Base-by-base conservation (phyloP, 2,888 invertebrate genomes). In the Lasioglossum malachurum region DNA sequence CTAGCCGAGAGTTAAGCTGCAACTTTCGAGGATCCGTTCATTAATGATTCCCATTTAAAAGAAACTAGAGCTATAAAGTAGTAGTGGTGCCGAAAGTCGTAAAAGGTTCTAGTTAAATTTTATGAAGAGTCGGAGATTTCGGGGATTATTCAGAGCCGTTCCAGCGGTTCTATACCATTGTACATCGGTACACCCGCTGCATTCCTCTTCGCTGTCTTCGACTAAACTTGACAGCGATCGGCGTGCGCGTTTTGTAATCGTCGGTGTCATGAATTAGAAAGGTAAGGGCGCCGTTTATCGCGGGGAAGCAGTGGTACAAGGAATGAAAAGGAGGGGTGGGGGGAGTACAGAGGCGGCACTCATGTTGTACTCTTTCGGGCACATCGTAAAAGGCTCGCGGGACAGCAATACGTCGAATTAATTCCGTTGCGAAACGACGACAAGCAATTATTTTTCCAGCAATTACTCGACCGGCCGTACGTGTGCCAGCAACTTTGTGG, bases 401-500 rank as follows among this genome's bases (percentile, higher is more conserved):
- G 44, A 64, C 87, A 69, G 78, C 87, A 64, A 78, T 77, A 75
- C 78, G 67, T 79, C 72, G 83, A 71, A 85, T 85, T 80, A 78
- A 82, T 79, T 82, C 79, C 67, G 23, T 82, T 86, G 75, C 83
- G 88, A 89, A 84, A 89, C 80, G 53, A 46, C 69, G 38, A 35
- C 75, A 57, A 69, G 80, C 80, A 88, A 82, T 89, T 88, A 88
- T 88, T 86, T 86, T 87, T 88, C 81, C 57, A 23, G 75, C 84
- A 79, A 88, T 86, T 88, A 87, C 86, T 75, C 82, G 78, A n/a
- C 35, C 73, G 38, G 73, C 35, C 78, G 74, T 77, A 71, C 76
- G 81, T 71, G 71, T 71, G 64, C 27, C 64, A 23, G 73, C 83
- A 84, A 77, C 75, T 76, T 84, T 84, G 84, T 14, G 16, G 53